A percentile compares a stretch with the other conserved stretches of the same genome.
phyloP scores from a whole-genome alignment of 2,113 vertebrate species.

The Hystrix brachyura region DNA sequence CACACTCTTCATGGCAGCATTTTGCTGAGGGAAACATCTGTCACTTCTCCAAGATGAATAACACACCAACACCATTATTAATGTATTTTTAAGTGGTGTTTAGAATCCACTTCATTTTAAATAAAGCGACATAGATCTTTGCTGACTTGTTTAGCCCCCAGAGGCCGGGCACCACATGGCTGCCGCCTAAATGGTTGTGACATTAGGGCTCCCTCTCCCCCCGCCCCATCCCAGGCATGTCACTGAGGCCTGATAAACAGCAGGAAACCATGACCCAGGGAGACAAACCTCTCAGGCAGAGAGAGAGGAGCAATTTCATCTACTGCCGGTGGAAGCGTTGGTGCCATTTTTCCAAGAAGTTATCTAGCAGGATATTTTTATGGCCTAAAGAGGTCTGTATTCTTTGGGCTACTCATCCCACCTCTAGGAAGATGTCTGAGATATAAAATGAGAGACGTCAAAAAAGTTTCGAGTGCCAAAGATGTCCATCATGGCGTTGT shows the following conservation, averaged over 20 bases:
- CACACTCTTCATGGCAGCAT: not conserved
- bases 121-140: constrained; percentile 45
- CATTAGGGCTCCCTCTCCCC: not conserved
- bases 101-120: constrained; percentile 79
- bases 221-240: not conserved
- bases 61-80: constrained; percentile 72
- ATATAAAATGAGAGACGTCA: fast-evolving
- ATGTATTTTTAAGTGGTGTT: constrained; percentile 81
- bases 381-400: fast-evolving
- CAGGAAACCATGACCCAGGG: fast-evolving
- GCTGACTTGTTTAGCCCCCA: constrained; percentile 7
- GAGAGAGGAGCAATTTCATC: fast-evolving
- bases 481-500: not conserved
- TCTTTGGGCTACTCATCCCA: not conserved
- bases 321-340: fast-evolving
- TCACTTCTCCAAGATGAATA: constrained; percentile 71
- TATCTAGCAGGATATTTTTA: too few species aligned
- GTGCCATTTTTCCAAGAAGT: not conserved
- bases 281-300: not conserved
- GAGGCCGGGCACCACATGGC: not conserved
- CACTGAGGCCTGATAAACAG: fast-evolving
- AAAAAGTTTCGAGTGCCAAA: not conserved
- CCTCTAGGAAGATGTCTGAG: not conserved
- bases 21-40: constrained; percentile 75
- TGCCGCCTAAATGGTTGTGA: not conserved